Evolutionary conservation across 2,113 vertebrate species (phyloP).

Genomic region (Chitala chitala): DNA sequence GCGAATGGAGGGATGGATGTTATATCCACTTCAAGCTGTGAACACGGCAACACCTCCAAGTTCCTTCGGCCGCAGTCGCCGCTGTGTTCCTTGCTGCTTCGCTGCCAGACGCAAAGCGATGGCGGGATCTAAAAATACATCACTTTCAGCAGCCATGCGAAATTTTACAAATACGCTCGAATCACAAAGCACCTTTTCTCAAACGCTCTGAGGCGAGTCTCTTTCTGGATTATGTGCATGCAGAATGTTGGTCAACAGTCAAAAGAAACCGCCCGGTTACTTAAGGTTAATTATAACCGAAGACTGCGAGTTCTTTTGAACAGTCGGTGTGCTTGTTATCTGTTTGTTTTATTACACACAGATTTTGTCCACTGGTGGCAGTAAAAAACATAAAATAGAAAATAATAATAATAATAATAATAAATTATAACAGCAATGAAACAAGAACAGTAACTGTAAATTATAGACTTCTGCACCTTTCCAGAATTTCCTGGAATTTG

Average conservation of each 20-base stretch:
- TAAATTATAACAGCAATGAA: too few species aligned
- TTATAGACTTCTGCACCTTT: too few species aligned
- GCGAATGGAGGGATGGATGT: too few species aligned
- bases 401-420: too few species aligned
- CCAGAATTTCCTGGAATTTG: too few species aligned
- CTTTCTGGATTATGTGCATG: neutral
- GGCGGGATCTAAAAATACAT: conserved; percentile 8
- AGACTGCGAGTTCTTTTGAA: neutral
- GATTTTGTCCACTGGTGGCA: too few species aligned
- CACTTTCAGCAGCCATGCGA: neutral
- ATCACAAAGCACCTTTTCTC: neutral
- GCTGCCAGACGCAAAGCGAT: neutral
- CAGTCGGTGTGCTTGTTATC: neutral
- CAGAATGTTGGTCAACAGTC: neutral
- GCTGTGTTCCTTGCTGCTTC: too few species aligned
- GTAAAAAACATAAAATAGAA: too few species aligned
- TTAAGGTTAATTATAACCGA: neutral
- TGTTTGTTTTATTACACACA: too few species aligned
- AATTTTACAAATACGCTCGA: conserved; percentile 2
- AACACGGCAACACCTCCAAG: neutral
- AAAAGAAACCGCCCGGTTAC: neutral
- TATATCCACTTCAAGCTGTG: neutral
- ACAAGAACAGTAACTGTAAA: too few species aligned
- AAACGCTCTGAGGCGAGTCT: neutral
- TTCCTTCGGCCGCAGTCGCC: too few species aligned